Base-by-base conservation (phyloP, 2,888 invertebrate species). In the Tuta absoluta region DNA sequence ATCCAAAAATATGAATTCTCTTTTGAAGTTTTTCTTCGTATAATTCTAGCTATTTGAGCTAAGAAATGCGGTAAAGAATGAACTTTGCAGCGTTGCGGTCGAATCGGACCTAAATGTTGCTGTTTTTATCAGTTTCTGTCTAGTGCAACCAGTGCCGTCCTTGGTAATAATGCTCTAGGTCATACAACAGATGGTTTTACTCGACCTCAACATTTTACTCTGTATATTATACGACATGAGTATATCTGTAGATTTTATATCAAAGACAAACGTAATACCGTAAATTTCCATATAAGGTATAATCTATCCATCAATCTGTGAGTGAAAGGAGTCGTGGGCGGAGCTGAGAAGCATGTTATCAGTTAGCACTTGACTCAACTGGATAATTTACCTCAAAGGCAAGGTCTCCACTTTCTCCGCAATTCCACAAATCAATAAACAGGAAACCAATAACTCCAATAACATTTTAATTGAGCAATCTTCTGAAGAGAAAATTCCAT, bases 321-420 rank as follows among this genome's bases (percentile, higher is more conserved):
- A 67, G 73, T 69, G 73, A 78, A 77, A 77, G 74, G 72, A 70
- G 65, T 70, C 68, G 72, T 67, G 66, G 69, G 71, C 64, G 69
- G 73, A 74, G 73, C 71, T 65, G 63, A 63, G 62, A 77, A 73
- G 75, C 69, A 71, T 69, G 74, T 78, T 79, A 74, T 71, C 71
- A 69, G 71, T 68, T 69, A 70, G 66, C 71, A 70, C 65, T 71
- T 71, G 69, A n/a, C 62, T 24, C 37, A 19, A 66, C 61, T 37
- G 49, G 61, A 56, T 61, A 63, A 66, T 64, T 66, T 64, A 49
- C 62, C 51, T 37, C 49, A 51, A 61, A 51, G 51, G 41, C 53
- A 53, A 45, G 45, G n/a, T 23, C 19, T 38, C 28, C 12, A 28
- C 66, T 66, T 66, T 66, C 66, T 38, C 66, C 51, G 48, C 28